Base-by-base conservation (phyloP, 1,140 invertebrate species). In the Odontomachus brunneus region DNA sequence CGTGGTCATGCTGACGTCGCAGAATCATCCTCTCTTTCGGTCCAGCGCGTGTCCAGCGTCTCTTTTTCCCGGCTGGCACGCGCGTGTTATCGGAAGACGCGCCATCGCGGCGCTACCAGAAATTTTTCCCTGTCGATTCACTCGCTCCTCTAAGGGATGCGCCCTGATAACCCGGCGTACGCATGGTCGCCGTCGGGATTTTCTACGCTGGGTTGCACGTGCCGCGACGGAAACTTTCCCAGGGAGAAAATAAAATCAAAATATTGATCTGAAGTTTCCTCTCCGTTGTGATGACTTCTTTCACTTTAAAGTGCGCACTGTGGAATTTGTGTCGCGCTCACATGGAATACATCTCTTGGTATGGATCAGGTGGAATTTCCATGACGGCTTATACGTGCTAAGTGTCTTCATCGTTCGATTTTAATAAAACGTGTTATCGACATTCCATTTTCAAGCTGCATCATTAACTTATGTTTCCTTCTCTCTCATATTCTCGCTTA, bases 1-100 rank as follows among this genome's bases (percentile, higher is more conserved):
- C 75, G 24, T 38, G 75, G 75, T 80, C 75, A 80, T 65, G 75
- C 75, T 80, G 75, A 80, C 75, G 75, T 80, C 65, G 75, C 65
- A 80, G 65, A 80, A 80, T 19, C 44, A 55, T 69, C 49, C 51
- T 80, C 24, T n/a, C 51, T 80, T 78, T 80, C 33, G 53, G 65
- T 80, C 22, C 75, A 48, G 65, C 33, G 75, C 75, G 75, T 71
- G 65, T 51, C 33, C 22, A 22, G 26, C 63, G 63, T 71, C 75
- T 76, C 62, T 66, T 66, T n/a, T 44, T 22, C 15, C 48, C 49
- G 19, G 29, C 49, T 29, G 55, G 29, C 74, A 76, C 14, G 74
- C 66, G 74, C 74, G 60, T 66, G 74, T 66, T 66, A 76, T 76
- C 74, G 24, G 44, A 76, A 51, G 44, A n/a, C 60, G 51, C 14